Evolutionary conservation across 2,113 vertebrate species (phyloP).

Genomic region (Acrocephalus kingi): DNA sequence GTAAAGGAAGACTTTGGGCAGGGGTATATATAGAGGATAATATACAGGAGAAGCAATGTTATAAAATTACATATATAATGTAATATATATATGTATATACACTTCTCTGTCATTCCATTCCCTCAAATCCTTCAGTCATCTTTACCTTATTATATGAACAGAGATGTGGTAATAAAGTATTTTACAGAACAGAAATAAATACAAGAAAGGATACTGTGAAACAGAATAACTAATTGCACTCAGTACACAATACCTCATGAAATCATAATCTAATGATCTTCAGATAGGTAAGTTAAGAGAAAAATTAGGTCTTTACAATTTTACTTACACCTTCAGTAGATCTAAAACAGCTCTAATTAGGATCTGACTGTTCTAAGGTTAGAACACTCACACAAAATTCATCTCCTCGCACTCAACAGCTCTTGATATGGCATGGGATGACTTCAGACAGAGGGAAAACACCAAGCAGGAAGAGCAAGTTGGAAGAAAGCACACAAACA

Average conservation of each 20-base stretch:
- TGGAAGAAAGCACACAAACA: background rate
- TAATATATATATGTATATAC: background rate
- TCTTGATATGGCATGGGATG: background rate
- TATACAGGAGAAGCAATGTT: background rate
- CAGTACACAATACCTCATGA: background rate
- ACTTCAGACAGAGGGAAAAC: background rate
- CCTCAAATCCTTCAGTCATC: background rate
- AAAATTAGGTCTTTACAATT: background rate
- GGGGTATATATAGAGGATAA: background rate
- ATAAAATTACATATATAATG: background rate
- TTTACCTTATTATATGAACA: background rate
- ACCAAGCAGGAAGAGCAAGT: background rate
- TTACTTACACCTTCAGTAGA: background rate
- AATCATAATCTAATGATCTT: background rate
- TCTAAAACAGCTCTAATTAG: background rate
- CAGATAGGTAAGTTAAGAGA: background rate
- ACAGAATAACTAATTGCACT: background rate
- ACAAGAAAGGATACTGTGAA: background rate
- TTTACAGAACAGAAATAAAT: background rate
- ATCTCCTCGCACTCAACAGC: background rate
- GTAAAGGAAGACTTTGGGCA: background rate
- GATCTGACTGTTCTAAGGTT: background rate
- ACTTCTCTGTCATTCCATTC: background rate
- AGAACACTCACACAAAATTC: background rate
- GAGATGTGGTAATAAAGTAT: background rate